Evolutionary conservation across 2,797 vertebrate genomes (phyloP), one percentile per base, ranked within the genome.

Genomic region (Avahi laniger): DNA sequence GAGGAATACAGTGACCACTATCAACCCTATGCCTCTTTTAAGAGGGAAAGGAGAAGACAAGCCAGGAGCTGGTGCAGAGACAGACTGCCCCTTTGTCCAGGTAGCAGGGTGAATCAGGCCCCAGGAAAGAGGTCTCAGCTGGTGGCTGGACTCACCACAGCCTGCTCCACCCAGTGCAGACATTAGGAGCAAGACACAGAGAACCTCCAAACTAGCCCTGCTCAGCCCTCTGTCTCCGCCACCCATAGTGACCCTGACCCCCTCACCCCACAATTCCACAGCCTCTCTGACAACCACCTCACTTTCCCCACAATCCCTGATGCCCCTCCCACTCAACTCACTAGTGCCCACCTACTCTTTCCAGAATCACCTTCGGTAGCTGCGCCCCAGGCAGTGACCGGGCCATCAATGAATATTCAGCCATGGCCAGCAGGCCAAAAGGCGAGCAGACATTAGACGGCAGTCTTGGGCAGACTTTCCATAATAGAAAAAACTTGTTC

Each of bases 401-500:
- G 76, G 48, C 35, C 35, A 65, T 76, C 72, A 91, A 15, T 89
- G 22, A 93, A 73, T 78, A 87, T 38, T 93, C 65, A 78, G 70
- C 84, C 69, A 50, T 2, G n/a, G 69, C 86, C 92, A 94, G 43
- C 14, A 83, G 65, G 87, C 73, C 78, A 59, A 70, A 95, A 81
- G 92, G 57, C 80, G 35, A 96, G 75, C 70, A 92, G 38, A 95
- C 54, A 38, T 84, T 84, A 92, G 52, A 83, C 35, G n/a, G n/a
- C 78, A 91, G 72, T 84, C 52, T 76, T 76, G 79, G 85, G 48
- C 22, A 88, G 63, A 50, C n/a, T 92, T 96, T 69, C 54, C 89
- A 48, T 46, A 73, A 86, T 9, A 96, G 90, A 95, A 95, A 96
- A 92, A 93, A 63, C 8, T 59, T 93, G 57, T 83, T 93, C 73